Evolutionary conservation across 53 echinoderm and acorn worm species (phyloP), one percentile per base, ranked within the genome.

Genomic region (Paelopatides confundens): DNA sequence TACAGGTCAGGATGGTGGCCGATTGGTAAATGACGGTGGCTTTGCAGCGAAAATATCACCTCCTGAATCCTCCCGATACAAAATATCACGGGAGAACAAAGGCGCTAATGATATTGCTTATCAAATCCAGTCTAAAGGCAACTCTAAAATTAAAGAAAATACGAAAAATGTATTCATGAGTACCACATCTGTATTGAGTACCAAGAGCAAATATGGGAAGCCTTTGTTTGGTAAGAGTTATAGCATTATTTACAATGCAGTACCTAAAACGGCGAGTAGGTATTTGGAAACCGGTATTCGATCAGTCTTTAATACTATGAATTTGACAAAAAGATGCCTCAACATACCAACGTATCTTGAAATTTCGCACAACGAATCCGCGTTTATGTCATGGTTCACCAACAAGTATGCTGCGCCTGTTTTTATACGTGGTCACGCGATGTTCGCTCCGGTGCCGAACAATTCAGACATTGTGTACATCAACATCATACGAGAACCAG

Each of bases 181-280:
- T 18, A 26, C 58, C 58, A 1, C 0, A 23, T 58, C 21, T 58
- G 24, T 6, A 23, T 2, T 21, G n/a, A 58, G 30, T 7, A 36
- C 27, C 33, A 31, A 36, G 15, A 35, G 34, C 36, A 68, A 35
- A 30, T 68, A 36, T 33, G 69, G 69, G 31, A 68, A 68, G 31
- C 29, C 69, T 12, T 36, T 68, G 14, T 68, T 68, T 34, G 69
- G 69, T 8, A 35, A 35, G 33, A 68, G 36, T 33, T 68, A 68
- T 31, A 35, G 3, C 21, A 68, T 68, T 8, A 36, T 68, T 68
- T 68, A 68, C 36, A 68, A 68, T 31, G 69, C 69, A 5, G 69
- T 68, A 36, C 69, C 69, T 35, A 68, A 68, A 32, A 68, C 69
- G 7, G 69, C 69, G 17, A 68, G 69, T 29, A 33, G 69, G 14